Evolutionary conservation across 1,140 invertebrate genomes (phyloP), one percentile per base, ranked within the genome.

Genomic region (Atta colombica): DNA sequence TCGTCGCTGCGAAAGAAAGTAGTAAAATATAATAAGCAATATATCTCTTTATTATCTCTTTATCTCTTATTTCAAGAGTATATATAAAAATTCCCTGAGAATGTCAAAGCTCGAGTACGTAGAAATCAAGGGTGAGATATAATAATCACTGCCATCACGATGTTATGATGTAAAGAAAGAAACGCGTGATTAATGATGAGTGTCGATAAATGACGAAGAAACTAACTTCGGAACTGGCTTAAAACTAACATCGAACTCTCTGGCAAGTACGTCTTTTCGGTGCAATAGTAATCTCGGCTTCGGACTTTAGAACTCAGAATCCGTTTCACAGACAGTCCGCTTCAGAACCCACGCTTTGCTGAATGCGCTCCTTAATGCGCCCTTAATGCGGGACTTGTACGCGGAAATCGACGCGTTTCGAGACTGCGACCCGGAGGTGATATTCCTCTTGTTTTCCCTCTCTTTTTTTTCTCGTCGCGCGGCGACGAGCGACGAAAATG

Each of bases 401-500:
- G 60, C 66, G 88, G 69, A 89, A 90, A 89, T 87, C 85, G 72
- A 90, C 88, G 86, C 85, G 80, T 84, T 74, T 87, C 89, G 72
- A 89, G 88, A 31, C 53, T 82, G 53, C 72, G 63, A 61, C 31
- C 55, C 45, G 63, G 71, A 58, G 72, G 21, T 71, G 77, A 72
- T 84, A 86, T 89, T 84, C 68, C 49, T 84, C 60, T 80, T 72
- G 69, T 86, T 77, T 69, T 53, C 60, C 6, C 25, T 16, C 51
- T 69, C 8, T 25, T 31, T 60, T 35, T 78, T 55, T 51, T 74
- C 49, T 60, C 53, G 55, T 77, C 45, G 45, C 77, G 60, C 88
- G 85, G 75, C 87, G 77, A 81, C 88, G 89, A 77, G 75, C 72
- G 63, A 87, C 80, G 74, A 91, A 87, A 91, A 91, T 89, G 88